A percentile compares a stretch with the other conserved stretches of the same genome.
phyloP scores from a whole-genome alignment of 2,113 vertebrate genomes.

The Recurvirostra avosetta region DNA sequence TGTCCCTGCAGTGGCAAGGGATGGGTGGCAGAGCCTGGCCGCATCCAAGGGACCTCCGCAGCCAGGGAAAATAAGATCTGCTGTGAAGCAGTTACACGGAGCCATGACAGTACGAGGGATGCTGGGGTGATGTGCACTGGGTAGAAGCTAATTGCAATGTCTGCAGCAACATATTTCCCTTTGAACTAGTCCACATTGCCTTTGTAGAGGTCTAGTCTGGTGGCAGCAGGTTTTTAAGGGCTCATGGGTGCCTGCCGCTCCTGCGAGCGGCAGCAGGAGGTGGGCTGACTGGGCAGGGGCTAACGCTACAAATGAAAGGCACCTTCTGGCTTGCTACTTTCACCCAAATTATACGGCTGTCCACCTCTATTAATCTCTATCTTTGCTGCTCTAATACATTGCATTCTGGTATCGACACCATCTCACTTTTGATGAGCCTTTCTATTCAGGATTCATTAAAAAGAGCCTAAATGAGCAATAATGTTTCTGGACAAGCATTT shows the following conservation, averaged over 20 bases:
- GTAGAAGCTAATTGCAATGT: not conserved
- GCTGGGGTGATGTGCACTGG: not conserved
- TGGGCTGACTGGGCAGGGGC: not conserved
- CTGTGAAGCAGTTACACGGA: not conserved
- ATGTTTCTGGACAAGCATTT: not conserved
- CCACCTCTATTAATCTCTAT: not conserved
- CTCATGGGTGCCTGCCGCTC: not conserved
- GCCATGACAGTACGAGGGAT: rapidly evolving
- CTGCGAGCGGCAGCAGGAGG: not conserved
- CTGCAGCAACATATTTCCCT: not conserved
- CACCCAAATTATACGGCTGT: not conserved
- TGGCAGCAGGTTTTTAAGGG: not conserved
- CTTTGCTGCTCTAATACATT: not conserved
- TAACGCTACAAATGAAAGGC: not conserved
- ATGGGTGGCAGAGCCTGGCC: not conserved
- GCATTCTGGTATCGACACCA: not conserved
- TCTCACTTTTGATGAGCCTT: not conserved
- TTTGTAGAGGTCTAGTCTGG: not conserved
- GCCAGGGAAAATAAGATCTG: not conserved
- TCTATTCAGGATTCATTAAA: not conserved
- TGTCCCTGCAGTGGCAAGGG: not conserved
- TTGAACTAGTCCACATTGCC: not conserved
- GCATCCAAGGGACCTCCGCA: rapidly evolving
- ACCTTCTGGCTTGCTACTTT: not conserved
- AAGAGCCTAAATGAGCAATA: not conserved